Conservation (phyloP, 2,113 vertebrate species). For the Neopipo cinnamomea region DNA sequence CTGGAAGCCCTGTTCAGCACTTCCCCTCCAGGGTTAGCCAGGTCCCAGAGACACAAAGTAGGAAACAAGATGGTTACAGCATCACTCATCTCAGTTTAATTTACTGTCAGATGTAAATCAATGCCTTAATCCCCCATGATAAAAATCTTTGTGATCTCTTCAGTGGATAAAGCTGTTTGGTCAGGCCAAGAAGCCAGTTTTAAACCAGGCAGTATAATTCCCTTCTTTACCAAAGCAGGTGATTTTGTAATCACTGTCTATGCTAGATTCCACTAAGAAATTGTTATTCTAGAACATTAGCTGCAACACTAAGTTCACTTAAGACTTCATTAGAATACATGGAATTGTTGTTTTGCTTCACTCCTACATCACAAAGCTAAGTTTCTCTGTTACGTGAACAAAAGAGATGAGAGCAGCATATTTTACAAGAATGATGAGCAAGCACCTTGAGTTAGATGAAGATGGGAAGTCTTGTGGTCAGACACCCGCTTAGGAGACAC, state of each 20-base stretch:
- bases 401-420: not conserved
- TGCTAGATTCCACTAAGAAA: not conserved
- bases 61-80: not conserved
- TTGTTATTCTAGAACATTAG: not conserved
- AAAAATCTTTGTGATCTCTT: not conserved
- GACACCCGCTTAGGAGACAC: not conserved
- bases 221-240: not conserved
- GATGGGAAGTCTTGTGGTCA: not conserved
- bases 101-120: not conserved
- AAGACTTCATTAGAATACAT: not conserved
- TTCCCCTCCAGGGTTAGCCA: not conserved
- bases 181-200: not conserved
- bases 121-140: not conserved
- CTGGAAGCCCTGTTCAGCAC: not conserved
- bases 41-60: not conserved
- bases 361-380: not conserved
- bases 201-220: not conserved
- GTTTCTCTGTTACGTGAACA: not conserved
- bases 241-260: not conserved
- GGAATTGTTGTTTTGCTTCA: not conserved
- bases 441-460: not conserved
- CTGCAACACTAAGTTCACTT: not conserved
- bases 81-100: constrained; percentile 8
- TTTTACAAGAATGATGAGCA: not conserved
- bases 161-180: not conserved